Percentiles rank a stretch among this genome's conserved stretches.
Evolutionary conservation across 2,113 vertebrate species (phyloP).

Genomic region (Pelmatolapia mariae): DNA sequence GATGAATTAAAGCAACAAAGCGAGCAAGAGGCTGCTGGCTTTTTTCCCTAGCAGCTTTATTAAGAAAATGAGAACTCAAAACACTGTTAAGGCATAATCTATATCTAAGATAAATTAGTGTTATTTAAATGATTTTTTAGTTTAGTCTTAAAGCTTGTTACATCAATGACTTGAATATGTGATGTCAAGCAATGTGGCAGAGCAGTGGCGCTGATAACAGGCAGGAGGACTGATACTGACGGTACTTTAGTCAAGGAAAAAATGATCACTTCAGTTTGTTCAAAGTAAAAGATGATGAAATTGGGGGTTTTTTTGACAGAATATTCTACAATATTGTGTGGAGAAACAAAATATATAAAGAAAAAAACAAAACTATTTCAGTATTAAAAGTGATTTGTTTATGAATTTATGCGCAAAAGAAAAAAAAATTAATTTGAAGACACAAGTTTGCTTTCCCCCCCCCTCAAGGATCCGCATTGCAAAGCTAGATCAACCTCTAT

Average conservation of each 20-base stretch:
- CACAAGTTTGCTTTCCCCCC: not conserved
- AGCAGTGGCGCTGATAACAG: not conserved
- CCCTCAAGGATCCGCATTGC: fast-evolving
- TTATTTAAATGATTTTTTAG: constrained; percentile 2
- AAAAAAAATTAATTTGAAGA: not conserved
- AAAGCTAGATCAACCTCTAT: not conserved
- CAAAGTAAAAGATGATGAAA: not conserved
- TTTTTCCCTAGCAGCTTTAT: constrained; percentile 3
- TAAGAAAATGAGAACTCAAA: constrained; percentile 37
- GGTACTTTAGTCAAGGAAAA: not conserved
- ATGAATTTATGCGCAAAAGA: not conserved
- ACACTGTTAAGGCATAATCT: constrained; percentile 11
- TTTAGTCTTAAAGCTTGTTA: not conserved
- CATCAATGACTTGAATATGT: constrained; percentile 1
- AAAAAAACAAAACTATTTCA: not conserved
- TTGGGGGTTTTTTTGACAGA: fast-evolving
- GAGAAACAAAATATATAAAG: not conserved
- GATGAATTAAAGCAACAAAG: constrained; percentile 67
- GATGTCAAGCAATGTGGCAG: not conserved
- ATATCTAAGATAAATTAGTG: constrained; percentile 22
- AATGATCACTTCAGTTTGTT: not conserved
- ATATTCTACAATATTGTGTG: not conserved
- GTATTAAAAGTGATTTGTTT: not conserved
- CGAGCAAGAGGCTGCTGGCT: constrained; percentile 27
- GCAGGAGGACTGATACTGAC: not conserved